phyloP scores from a whole-genome alignment of 92 coral and sea anemone species.

The Porites divaricata region DNA sequence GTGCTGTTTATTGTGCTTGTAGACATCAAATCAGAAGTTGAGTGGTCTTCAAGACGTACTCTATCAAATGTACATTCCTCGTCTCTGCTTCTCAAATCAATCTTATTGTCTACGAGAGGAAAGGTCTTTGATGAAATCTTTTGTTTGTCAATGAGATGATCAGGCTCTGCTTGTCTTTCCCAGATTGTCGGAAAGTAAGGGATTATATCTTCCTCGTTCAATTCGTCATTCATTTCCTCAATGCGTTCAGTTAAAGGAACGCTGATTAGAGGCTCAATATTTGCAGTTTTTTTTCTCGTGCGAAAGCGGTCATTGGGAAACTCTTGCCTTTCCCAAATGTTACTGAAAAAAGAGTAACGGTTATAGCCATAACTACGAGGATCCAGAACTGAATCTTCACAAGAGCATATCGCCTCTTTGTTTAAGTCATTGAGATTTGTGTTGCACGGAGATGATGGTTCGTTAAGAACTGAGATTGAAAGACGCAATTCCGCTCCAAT shows the following conservation, averaged over 20 bases:
- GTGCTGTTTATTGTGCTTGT: slow-evolving; percentile 37
- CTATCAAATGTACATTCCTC: slow-evolving; percentile 15
- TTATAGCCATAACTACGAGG: slow-evolving; percentile 25
- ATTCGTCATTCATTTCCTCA: not conserved
- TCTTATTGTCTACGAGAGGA: not conserved
- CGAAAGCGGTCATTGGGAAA: slow-evolving; percentile 12
- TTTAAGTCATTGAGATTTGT: slow-evolving; percentile 24
- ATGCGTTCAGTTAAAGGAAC: not conserved
- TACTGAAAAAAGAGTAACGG: slow-evolving; percentile 16
- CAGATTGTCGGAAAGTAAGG: slow-evolving; percentile 20
- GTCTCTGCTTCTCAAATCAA: not conserved
- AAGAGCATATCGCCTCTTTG: slow-evolving; percentile 30
- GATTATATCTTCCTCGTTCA: not conserved
- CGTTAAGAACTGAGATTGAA: slow-evolving; percentile 36
- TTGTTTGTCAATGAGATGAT: not conserved
- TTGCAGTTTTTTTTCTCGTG: not conserved
- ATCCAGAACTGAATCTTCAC: slow-evolving; percentile 33
- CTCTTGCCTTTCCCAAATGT: slow-evolving; percentile 36
- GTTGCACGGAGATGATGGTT: not conserved
- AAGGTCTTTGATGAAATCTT: not conserved
- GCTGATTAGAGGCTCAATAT: slow-evolving; percentile 1
- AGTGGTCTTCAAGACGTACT: slow-evolving; percentile 16
- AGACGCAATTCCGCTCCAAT: slow-evolving; percentile 61
- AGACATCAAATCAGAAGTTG: slow-evolving; percentile 44
- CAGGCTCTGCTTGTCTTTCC: slow-evolving; percentile 17